Base-by-base conservation (phyloP, 2,888 invertebrate genomes). In the Melanostoma scalare region DNA sequence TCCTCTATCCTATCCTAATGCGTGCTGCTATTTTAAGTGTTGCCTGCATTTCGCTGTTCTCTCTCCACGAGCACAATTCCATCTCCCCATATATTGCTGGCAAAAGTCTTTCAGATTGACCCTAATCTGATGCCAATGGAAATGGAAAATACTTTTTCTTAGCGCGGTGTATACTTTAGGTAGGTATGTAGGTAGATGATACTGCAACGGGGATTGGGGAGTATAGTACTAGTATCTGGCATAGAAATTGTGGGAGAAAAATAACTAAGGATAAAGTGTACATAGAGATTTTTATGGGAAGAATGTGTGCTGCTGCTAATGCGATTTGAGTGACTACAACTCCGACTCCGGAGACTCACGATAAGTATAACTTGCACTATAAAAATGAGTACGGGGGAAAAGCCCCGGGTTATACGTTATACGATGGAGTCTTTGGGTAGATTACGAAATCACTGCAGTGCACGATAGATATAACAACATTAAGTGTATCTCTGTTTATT, bases 81-180 rank as follows among this genome's bases (percentile, higher is more conserved):
- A 38, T 6, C 9, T 44, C 30, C 30, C 48, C 10, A 56, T 58
- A 48, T 30, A 52, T 50, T 31, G 10, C 20, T 52, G 33, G 67
- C 44, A 60, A 68, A 77, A 69, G 53, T 44, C 63, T 63, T 63
- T 40, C 44, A 46, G 74, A 79, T 78, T 84, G 84, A 84, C 84
- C 84, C 78, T 84, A 84, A 84, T 84, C 84, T 74, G 84, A 78
- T 84, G 84, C 74, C 84, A 78, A 79, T 78, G 74, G 74, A 69
- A 72, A 72, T 74, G 67, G 58, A 67, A 73, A 77, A 77, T 60
- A 68, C 60, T 65, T 71, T 46, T 42, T 46, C n/a, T 20, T 46
- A 38, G 53, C 38, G 65, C n/a, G 36, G 4, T 4, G 10, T 33
- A 10, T 40, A 33, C 31, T 9, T 33, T 4, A 60, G 40, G 36